Base-by-base conservation (phyloP, 2,113 vertebrate genomes). In the Polyodon spathula region DNA sequence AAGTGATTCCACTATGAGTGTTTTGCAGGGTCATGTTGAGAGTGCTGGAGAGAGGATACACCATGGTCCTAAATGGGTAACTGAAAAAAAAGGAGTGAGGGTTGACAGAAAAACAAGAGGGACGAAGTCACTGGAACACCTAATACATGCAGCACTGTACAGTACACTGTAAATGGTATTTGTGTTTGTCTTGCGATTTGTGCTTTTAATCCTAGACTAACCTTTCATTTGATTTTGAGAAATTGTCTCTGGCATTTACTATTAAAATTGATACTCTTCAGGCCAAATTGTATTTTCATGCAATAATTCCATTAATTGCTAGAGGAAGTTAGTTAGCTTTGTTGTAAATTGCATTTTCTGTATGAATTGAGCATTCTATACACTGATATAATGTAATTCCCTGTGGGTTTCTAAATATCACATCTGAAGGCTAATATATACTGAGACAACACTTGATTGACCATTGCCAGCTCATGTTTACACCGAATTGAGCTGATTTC, bases 261-360 rank as follows among this genome's bases (percentile, higher is more conserved):
- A 50, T n/a, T 50, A 6, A 50, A 50, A 6, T 6, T 16, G n/a
- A 55, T 8, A 27, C 6, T 55, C 37, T 55, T 11, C 2, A 55
- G 17, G 53, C 53, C 17, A 56, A 62, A 50, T 58, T 68, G 42
- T 58, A 57, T 65, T 60, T 66, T 56, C 56, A 57, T 55, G 50
- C 53, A 50, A 38, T 42, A 46, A 48, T 62, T 53, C 60, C 61
- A 69, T 69, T 61, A 66, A 66, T 66, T 61, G 56, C 60, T 51
- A 4, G n/a, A 53, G 16, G 14, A n/a, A 60, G 57, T 37, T 59
- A 55, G 61, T 50, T 53, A 66, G 58, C 58, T 64, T 67, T 40
- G 16, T 58, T 55, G 40, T 51, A 62, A 61, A 71, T 65, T 58
- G 58, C 56, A 54, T 66, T 66, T 70, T 63, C 53, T 55, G 53